Evolutionary conservation across 1,140 invertebrate species (phyloP).

Genomic region (Pectinophora gossypiella): DNA sequence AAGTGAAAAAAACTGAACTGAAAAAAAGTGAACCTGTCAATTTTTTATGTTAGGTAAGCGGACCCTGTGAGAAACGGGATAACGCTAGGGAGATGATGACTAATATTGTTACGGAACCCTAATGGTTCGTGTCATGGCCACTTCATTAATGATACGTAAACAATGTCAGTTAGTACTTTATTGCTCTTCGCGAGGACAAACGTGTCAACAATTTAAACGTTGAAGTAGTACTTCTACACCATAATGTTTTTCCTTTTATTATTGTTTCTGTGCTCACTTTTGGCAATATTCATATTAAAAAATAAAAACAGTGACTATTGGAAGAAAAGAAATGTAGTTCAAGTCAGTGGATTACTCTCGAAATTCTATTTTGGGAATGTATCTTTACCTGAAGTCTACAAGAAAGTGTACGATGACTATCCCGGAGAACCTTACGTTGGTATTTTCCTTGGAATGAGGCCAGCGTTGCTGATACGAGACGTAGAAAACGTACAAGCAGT

Average conservation of each 20-base stretch:
- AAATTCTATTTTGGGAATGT: slow-evolving; percentile 25
- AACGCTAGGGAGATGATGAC: too few relatives aligned
- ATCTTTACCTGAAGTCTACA: slow-evolving; percentile 29
- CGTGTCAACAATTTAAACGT: too few relatives aligned
- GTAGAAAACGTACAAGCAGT: slow-evolving; percentile 73
- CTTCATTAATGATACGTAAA: too few relatives aligned
- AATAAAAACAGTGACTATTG: slow-evolving; percentile 27
- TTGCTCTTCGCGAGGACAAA: too few relatives aligned
- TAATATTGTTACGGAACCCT: too few relatives aligned
- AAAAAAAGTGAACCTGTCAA: too few relatives aligned
- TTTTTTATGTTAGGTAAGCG: too few relatives aligned
- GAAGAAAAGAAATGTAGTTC: slow-evolving; percentile 28
- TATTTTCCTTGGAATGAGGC: slow-evolving; percentile 15
- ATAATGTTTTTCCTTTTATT: background rate
- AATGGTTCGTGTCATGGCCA: too few relatives aligned
- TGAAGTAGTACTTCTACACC: too few relatives aligned
- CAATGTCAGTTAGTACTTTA: too few relatives aligned
- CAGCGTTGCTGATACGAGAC: slow-evolving; percentile 45
- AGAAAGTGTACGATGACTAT: slow-evolving; percentile 29
- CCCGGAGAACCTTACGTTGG: slow-evolving; percentile 25
- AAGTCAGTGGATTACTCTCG: slow-evolving; percentile 21
- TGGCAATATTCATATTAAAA: background rate
- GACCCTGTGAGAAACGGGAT: too few relatives aligned
- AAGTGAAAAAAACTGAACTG: too few relatives aligned
- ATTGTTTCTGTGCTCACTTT: background rate